Evolutionary conservation across 2,888 invertebrate genomes (phyloP).

Genomic region (Drosophila formosana): DNA sequence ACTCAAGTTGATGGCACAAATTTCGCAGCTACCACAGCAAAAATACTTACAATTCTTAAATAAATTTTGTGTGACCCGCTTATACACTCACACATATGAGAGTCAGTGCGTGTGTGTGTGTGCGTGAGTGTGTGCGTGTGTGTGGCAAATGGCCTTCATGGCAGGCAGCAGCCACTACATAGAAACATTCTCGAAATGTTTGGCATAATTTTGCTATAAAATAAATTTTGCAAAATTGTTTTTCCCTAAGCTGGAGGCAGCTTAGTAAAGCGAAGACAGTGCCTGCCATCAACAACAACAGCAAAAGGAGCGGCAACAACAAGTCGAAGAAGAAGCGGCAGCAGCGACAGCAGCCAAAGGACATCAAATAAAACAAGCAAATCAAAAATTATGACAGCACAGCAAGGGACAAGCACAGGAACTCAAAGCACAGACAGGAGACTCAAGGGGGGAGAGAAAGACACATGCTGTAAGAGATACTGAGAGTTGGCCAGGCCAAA

Average conservation of each 20-base stretch:
- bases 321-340: conserved; percentile 9
- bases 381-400: conserved; percentile 82
- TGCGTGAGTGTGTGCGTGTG: conserved; percentile 41
- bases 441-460: conserved; percentile 1
- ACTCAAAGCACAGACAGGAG: conserved; percentile 22
- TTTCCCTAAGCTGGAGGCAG: conserved; percentile 77
- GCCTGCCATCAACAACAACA: conserved; percentile 38
- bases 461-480: conserved; percentile 30
- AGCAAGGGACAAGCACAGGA: conserved; percentile 69
- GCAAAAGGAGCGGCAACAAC: conserved; percentile 20
- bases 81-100: conserved; percentile 24
- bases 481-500: conserved; percentile 54
- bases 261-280: conserved; percentile 66
- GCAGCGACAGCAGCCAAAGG: conserved; percentile 63
- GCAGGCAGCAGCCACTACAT: conserved; percentile 62
- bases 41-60: conserved; percentile 80
- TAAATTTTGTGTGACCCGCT: conserved; percentile 68
- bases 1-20: conserved; percentile 76
- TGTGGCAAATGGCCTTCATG: conserved; percentile 63
- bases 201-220: conserved; percentile 84
- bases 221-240: conserved; percentile 84
- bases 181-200: conserved; percentile 81
- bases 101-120: conserved; percentile 21
- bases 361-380: conserved; percentile 82
- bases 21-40: conserved; percentile 64